A percentile compares a stretch with the other conserved stretches of the same genome.
Evolutionary conservation across 92 coral and sea anemone genomes (phyloP).

Genomic region (Porites lobata): DNA sequence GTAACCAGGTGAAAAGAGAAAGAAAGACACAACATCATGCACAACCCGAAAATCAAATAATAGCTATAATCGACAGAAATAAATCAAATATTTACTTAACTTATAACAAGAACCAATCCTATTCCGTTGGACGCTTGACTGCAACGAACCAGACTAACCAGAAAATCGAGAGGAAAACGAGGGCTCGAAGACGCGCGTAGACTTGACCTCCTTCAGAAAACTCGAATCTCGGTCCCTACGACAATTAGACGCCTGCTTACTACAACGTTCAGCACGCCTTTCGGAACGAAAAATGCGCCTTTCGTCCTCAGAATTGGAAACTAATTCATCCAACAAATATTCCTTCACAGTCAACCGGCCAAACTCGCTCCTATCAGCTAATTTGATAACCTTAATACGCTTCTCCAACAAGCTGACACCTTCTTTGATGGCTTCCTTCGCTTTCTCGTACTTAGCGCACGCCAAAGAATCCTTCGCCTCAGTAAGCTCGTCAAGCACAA

Average conservation of each 20-base stretch:
- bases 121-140: not conserved
- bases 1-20: no score
- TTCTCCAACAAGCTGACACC: conserved; percentile 45
- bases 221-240: conserved; percentile 1
- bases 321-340: conserved; percentile 35
- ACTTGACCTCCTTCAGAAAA: not conserved
- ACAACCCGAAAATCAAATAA: no score
- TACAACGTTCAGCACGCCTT: conserved; percentile 36
- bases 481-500: conserved; percentile 25
- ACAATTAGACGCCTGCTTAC: conserved; percentile 15
- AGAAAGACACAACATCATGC: no score
- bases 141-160: not conserved
- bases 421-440: conserved; percentile 40
- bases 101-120: conserved; percentile 37
- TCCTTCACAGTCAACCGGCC: conserved; percentile 50
- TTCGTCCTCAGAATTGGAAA: conserved; percentile 35
- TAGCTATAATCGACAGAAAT: not conserved
- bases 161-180: not conserved
- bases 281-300: conserved; percentile 44
- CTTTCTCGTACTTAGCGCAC: conserved; percentile 29
- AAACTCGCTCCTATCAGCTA: conserved; percentile 48
- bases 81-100: conserved; percentile 30
- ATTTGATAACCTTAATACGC: conserved; percentile 30
- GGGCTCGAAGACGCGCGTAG: not conserved
- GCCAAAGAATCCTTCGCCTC: conserved; percentile 28